A percentile compares a stretch with the other conserved stretches of the same genome.
phyloP scores from a whole-genome alignment of 1,140 invertebrate species.

The Anagrus nilaparvatae region DNA sequence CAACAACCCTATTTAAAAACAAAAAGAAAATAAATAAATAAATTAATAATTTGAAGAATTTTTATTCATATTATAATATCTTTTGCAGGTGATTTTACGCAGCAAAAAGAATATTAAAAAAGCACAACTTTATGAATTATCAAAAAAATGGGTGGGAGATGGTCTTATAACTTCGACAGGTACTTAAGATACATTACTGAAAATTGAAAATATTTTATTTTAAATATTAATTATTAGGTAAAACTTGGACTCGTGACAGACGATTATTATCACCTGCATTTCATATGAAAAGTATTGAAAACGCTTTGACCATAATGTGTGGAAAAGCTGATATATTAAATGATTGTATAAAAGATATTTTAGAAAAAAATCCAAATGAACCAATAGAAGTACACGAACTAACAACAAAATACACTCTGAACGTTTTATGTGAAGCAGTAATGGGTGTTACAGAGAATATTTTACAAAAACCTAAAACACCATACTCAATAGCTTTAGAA shows the following conservation, averaged over 20 bases:
- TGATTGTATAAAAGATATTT: constrained; percentile 34
- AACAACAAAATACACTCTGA: constrained; percentile 59
- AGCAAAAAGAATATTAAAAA: too few relatives aligned
- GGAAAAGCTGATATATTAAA: constrained; percentile 56
- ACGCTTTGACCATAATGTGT: constrained; percentile 65
- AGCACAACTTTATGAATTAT: too few relatives aligned
- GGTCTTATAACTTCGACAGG: too few relatives aligned
- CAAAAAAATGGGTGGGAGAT: too few relatives aligned
- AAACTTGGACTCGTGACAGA: constrained; percentile 69
- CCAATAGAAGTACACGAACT: constrained; percentile 54
- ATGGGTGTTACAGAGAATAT: constrained; percentile 72
- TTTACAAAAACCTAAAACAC: constrained; percentile 56
- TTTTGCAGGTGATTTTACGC: too few relatives aligned
- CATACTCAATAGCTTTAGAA: constrained; percentile 63
- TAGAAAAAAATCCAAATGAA: constrained; percentile 32
- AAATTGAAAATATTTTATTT: too few relatives aligned
- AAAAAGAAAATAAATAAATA: too few relatives aligned
- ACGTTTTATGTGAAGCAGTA: constrained; percentile 76
- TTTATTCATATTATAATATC: too few relatives aligned
- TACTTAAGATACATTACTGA: too few relatives aligned
- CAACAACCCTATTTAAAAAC: too few relatives aligned
- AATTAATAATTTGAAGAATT: too few relatives aligned
- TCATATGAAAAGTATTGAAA: constrained; percentile 75
- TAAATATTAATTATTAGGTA: constrained; percentile 36
- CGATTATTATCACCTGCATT: constrained; percentile 80